A percentile compares a stretch with the other conserved stretches of the same genome.
Conservation (phyloP, 2,888 invertebrate species). For the Habrosyne pyritoides region DNA sequence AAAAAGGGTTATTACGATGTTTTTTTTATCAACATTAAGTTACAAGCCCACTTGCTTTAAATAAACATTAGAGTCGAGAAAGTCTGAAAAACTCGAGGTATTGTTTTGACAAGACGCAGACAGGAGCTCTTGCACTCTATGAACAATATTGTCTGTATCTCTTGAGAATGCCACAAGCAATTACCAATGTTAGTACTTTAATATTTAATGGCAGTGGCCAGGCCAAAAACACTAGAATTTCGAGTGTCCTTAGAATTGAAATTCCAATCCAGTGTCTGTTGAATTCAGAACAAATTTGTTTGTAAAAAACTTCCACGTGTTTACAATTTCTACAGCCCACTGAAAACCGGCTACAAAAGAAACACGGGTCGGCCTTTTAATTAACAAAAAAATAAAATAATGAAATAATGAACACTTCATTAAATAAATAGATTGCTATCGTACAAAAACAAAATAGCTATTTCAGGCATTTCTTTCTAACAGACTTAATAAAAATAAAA, state of each 20-base stretch:
- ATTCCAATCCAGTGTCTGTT: neutral
- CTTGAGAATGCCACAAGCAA: neutral
- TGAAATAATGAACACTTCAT: no score
- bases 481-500: neutral
- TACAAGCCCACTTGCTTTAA: no score
- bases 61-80: neutral
- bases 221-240: neutral
- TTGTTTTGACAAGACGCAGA: no score
- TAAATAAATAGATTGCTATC: no score
- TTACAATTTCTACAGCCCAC: neutral
- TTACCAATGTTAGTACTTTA: neutral
- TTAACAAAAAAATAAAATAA: no score
- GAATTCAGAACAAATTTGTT: neutral
- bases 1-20: neutral
- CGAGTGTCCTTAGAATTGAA: neutral
- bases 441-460: neutral
- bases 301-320: neutral
- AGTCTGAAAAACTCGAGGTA: neutral
- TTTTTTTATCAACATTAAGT: no score
- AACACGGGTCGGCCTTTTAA: no score
- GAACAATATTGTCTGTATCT: neutral
- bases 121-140: no score
- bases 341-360: no score
- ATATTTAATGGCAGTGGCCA: neutral
- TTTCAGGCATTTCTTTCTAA: neutral